phyloP scores from a whole-genome alignment of 23 tunicate species.

The Clavelina lepadiformis region DNA sequence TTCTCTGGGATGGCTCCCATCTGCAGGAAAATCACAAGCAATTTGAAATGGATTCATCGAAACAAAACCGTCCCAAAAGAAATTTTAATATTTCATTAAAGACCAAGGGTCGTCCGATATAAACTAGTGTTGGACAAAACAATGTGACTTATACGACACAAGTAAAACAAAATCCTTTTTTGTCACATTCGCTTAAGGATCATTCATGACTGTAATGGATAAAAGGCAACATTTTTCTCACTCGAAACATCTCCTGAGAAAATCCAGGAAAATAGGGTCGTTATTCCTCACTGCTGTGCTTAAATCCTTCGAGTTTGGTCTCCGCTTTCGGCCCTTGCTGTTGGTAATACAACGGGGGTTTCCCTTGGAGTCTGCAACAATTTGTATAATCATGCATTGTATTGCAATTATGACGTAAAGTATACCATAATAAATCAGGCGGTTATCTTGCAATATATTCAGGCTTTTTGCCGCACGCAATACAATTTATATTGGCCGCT shows the following conservation, averaged over 20 bases:
- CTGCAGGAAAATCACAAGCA: slow-evolving; percentile 14
- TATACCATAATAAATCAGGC: not conserved
- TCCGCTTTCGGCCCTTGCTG: slow-evolving; percentile 93
- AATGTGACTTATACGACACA: no score
- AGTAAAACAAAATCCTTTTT: no score
- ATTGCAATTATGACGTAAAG: not conserved
- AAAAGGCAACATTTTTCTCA: no score
- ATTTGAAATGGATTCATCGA: no score
- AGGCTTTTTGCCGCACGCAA: not conserved
- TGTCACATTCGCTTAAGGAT: no score
- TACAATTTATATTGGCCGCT: no score
- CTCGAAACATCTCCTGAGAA: slow-evolving; percentile 79
- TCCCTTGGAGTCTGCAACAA: slow-evolving; percentile 74
- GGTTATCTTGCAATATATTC: not conserved
- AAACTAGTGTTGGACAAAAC: no score
- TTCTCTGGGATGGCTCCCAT: slow-evolving; percentile 72
- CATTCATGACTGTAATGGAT: no score
- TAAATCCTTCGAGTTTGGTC: slow-evolving; percentile 86
- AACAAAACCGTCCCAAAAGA: no score
- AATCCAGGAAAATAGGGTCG: slow-evolving; percentile 84
- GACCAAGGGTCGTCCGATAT: no score
- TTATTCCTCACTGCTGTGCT: slow-evolving; percentile 65
- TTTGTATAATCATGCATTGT: not conserved
- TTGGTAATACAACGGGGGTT: slow-evolving; percentile 90
- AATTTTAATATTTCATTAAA: no score